Evolutionary conservation across 1,140 invertebrate species (phyloP).

Genomic region (Anthonomus grandis): DNA sequence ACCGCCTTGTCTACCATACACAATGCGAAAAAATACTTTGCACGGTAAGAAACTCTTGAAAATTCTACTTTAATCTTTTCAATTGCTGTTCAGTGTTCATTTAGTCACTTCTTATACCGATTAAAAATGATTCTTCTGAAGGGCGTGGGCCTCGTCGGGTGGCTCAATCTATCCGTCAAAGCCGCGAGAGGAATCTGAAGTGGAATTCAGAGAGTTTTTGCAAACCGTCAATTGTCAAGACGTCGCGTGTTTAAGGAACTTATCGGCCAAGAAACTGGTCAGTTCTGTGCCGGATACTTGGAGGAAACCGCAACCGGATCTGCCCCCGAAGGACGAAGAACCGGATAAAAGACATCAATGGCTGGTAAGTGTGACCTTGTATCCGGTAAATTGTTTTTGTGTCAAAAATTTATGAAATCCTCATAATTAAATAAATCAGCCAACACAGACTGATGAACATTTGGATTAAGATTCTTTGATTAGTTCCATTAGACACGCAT

Average conservation of each 20-base stretch:
- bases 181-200: slow-evolving; percentile 58
- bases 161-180: slow-evolving; percentile 67
- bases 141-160: slow-evolving; percentile 72
- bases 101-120: not conserved
- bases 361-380: slow-evolving; percentile 60
- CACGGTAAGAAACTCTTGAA: too few species aligned
- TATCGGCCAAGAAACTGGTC: slow-evolving; percentile 61
- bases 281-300: slow-evolving; percentile 66
- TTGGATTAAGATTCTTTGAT: too few species aligned
- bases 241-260: slow-evolving; percentile 59
- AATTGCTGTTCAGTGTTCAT: too few species aligned
- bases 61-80: too few species aligned
- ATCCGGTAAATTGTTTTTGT: too few species aligned
- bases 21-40: slow-evolving; percentile 60
- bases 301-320: slow-evolving; percentile 57
- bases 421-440: too few species aligned
- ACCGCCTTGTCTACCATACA: slow-evolving; percentile 61
- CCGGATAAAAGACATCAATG: slow-evolving; percentile 63
- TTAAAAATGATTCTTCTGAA: slow-evolving; percentile 15
- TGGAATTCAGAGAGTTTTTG: slow-evolving; percentile 59
- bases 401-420: too few species aligned
- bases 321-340: slow-evolving; percentile 58
- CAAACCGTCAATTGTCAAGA: slow-evolving; percentile 53
- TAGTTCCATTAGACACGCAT: too few species aligned
- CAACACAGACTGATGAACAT: too few species aligned